phyloP scores from a whole-genome alignment of 2,797 vertebrate genomes.

The Echeneis naucrates region DNA sequence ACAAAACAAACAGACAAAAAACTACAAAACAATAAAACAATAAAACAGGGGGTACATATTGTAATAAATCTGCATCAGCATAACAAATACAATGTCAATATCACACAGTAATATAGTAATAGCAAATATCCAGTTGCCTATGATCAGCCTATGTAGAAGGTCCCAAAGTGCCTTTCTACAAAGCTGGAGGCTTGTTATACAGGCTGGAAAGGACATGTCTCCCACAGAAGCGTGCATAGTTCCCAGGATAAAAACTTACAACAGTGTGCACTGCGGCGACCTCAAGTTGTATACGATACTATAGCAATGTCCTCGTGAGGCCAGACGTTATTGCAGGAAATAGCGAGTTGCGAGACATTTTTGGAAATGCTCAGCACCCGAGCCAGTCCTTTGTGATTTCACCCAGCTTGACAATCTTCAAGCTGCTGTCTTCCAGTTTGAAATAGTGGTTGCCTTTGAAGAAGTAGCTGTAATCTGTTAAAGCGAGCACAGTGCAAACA shows the following conservation, averaged over 20 bases:
- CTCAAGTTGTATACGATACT: conserved; percentile 75
- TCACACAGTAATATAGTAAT: conserved; percentile 77
- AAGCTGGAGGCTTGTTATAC: conserved; percentile 75
- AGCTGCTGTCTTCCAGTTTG: conserved; percentile 94
- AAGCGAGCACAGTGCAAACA: conserved; percentile 36
- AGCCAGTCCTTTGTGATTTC: conserved; percentile 97
- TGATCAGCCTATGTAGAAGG: conserved; percentile 61
- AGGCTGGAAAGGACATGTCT: conserved; percentile 66
- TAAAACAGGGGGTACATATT: conserved; percentile 58
- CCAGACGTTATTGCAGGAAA: conserved; percentile 61
- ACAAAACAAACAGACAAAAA: conserved; percentile 49
- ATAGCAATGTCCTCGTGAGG: conserved; percentile 65
- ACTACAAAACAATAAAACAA: conserved; percentile 47
- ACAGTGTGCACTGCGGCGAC: conserved; percentile 74
- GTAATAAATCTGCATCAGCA: conserved; percentile 67
- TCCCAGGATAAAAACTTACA: conserved; percentile 77
- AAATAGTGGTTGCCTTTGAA: conserved; percentile 96
- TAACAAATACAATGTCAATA: conserved; percentile 71
- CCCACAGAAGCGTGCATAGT: conserved; percentile 80
- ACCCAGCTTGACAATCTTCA: conserved; percentile 97
- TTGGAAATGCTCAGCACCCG: conserved; percentile 87
- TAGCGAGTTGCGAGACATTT: conserved; percentile 52
- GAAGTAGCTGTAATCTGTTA: conserved; percentile 95
- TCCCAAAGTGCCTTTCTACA: conserved; percentile 64
- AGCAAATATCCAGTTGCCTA: conserved; percentile 77